Evolutionary conservation across 2,113 vertebrate genomes (phyloP), one percentile per base, ranked within the genome.

Genomic region (Odontophorus gujanensis): DNA sequence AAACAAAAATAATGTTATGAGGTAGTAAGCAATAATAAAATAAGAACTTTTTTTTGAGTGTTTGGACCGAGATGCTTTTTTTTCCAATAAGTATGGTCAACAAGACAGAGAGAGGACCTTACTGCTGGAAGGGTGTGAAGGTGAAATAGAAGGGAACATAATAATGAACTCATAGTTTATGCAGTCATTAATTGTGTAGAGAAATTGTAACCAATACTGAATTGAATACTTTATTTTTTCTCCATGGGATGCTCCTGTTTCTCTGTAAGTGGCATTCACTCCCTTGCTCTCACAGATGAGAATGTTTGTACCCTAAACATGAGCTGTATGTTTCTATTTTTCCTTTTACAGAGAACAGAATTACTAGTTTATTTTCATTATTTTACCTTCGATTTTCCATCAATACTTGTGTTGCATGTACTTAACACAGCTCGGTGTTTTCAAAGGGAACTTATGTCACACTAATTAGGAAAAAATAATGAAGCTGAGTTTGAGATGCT

Each of bases 321-420:
- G 42, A 59, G 17, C 17, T 43, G 50, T 30, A 42, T 8, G 58
- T 74, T 81, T 79, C 1, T 71, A 4, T 18, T 75, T 19, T 74
- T 9, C 40, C 69, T 9, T 77, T 63, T 51, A 48, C 22, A 58
- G 13, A 72, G 32, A 68, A 72, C 14, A 63, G 13, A 36, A 36
- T 87, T 57, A 8, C 0, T 2, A 69, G 26, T 58, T 53, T 86
- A 3, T 84, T 90, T 83, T 82, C 18, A 51, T 72, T 76, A 43
- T 90, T 92, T 78, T 88, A 47, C n/a, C 84, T 86, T 26, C 3
- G 68, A 0, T 93, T 93, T 81, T 86, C 19, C 21, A 2, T 65
- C 22, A 13, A 36, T 86, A 59, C 47, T 55, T 3, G 0, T 77
- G 86, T 62, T 0, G 0, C 61, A 21, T 19, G 32, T 66, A 77